Evolutionary conservation across 2,113 vertebrate species (phyloP), one percentile per base, ranked within the genome.

Genomic region (Mustela lutreola): DNA sequence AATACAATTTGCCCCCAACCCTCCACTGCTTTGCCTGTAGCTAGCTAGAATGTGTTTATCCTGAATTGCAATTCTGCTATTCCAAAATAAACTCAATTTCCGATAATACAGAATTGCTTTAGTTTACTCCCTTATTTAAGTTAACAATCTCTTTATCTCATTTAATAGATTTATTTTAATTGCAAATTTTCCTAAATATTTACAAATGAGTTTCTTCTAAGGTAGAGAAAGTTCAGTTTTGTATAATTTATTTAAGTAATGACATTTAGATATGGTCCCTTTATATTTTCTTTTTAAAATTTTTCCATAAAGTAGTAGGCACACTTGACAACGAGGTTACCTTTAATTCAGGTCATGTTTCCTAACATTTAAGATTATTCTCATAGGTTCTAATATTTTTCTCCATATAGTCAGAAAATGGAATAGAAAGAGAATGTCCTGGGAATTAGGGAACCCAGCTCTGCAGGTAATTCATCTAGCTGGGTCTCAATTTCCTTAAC

Each of bases 201-300:
- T 71, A 24, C 11, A 21, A 92, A 92, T 28, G 4, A 18, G 14
- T 48, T 14, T 42, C 15, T 65, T 76, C 14, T 75, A 94, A 71
- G 24, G 48, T 14, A 58, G 5, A 45, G 11, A 70, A 71, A 56
- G 67, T 65, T 5, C 18, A 42, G 0, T 84, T 89, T 89, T 48
- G 62, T 71, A 58, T 18, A n/a, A 71, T 45, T 82, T 36, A 36
- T 76, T 94, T 84, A 73, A 75, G 42, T 45, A 85, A 71, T 71
- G 28, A 48, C 58, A 4, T 39, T 96, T 83, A 62, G 24, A 93
- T 85, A 71, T 36, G 39, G 1, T 7, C 39, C 0, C 0, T 4
- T 94, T 91, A 7, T 26, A 63, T 19, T 85, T 89, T 85, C 45
- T 96, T 36, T 85, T 90, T 50, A 86, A 89, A 84, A 70, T 1